Evolutionary conservation across 2,888 invertebrate genomes (phyloP).

Genomic region (Rhogogaster chlorosoma): DNA sequence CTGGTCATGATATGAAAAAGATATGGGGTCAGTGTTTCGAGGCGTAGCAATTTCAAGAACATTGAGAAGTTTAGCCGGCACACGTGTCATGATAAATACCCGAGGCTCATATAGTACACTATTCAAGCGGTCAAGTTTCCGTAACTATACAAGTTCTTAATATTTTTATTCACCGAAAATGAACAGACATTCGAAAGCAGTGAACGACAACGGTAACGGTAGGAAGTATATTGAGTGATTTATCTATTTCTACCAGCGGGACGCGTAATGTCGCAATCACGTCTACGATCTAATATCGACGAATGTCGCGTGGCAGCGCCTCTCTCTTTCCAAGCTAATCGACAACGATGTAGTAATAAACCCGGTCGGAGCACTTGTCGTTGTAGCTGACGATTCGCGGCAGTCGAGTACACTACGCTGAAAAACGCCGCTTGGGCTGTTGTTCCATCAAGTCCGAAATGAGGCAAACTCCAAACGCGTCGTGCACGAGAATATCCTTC

Average conservation of each 20-base stretch:
- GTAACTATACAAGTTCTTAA: not conserved
- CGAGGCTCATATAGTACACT: not conserved
- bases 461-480: too few relatives aligned
- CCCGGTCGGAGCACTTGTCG: too few relatives aligned
- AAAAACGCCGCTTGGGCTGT: too few relatives aligned
- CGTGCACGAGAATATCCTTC: too few relatives aligned
- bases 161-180: not conserved
- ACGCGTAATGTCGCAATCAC: not conserved
- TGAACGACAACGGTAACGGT: not conserved
- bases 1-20: not conserved
- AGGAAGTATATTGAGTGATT: not conserved
- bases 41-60: not conserved
- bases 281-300: not conserved
- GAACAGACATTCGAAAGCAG: conserved; percentile 1
- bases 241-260: not conserved
- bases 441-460: too few relatives aligned
- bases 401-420: too few relatives aligned
- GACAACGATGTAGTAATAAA: too few relatives aligned
- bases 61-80: not conserved
- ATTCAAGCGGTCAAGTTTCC: not conserved
- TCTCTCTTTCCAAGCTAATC: too few relatives aligned
- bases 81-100: not conserved
- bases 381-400: too few relatives aligned
- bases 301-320: not conserved
- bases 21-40: not conserved